phyloP scores from a whole-genome alignment of 2,888 invertebrate genomes.

The Uloborus plumipes region DNA sequence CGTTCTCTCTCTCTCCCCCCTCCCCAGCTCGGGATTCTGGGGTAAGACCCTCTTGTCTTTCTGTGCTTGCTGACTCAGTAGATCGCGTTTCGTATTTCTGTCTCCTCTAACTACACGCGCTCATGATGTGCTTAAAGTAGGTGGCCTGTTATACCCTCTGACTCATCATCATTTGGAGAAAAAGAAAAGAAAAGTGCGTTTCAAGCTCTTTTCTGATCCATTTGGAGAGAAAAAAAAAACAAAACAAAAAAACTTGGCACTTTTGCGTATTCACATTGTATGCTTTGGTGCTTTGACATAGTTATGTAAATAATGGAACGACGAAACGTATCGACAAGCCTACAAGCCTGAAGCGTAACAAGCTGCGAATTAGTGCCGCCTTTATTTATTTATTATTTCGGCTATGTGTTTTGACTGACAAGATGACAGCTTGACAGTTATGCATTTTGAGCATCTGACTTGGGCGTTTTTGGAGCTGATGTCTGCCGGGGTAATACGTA shows the following conservation, averaged over 20 bases:
- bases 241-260: slow-evolving; percentile 10
- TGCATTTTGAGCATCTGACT: no score
- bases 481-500: no score
- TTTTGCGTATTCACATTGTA: background rate
- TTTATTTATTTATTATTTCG: background rate
- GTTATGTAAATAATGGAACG: slow-evolving; percentile 19
- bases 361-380: background rate
- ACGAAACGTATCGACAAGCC: background rate
- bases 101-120: no score
- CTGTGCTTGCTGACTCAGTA: slow-evolving; percentile 10
- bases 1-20: background rate
- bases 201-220: slow-evolving; percentile 29
- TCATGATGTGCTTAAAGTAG: slow-evolving; percentile 2
- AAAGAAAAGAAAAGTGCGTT: slow-evolving; percentile 27
- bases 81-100: background rate
- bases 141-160: slow-evolving; percentile 20
- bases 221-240: background rate
- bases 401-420: slow-evolving; percentile 19
- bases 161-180: slow-evolving; percentile 41
- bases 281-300: background rate
- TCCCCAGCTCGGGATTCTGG: background rate
- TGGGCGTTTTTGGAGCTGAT: no score
- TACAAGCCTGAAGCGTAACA: slow-evolving; percentile 3
- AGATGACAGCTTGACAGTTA: background rate
- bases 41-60: slow-evolving; percentile 18